Percentiles rank a stretch among this genome's conserved stretches.
Conservation (phyloP, 2,113 vertebrate genomes). For the Vireo altiloquus region DNA sequence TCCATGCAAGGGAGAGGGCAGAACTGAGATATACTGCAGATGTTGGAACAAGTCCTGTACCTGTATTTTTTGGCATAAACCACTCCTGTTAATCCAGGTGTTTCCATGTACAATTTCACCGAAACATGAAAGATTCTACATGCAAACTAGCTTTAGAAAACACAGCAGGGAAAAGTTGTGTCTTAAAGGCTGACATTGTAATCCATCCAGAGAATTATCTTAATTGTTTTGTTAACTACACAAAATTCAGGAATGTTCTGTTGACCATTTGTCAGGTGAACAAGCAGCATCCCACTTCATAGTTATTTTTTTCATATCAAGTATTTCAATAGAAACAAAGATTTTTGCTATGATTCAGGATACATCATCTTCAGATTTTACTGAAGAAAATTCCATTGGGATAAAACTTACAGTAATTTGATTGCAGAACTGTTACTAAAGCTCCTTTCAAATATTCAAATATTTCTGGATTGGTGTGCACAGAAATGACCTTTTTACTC, state of each 20-base stretch:
- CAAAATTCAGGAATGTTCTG: background rate
- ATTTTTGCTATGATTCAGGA: background rate
- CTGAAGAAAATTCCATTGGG: background rate
- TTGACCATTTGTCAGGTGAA: background rate
- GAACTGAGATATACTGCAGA: background rate
- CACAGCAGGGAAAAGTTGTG: background rate
- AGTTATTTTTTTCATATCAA: background rate
- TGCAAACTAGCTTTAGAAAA: background rate
- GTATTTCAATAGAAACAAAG: background rate
- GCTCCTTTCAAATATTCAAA: background rate
- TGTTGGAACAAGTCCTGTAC: background rate
- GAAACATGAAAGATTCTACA: background rate
- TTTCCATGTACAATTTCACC: background rate
- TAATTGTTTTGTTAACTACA: background rate
- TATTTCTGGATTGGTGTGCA: background rate
- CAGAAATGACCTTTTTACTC: background rate
- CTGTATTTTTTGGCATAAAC: background rate
- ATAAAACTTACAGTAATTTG: background rate
- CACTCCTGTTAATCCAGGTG: background rate
- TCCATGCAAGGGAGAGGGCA: background rate
- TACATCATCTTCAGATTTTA: background rate
- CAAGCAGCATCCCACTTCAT: rapidly evolving
- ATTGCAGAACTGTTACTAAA: background rate
- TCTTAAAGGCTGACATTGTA: background rate
- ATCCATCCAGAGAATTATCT: background rate